Conservation (phyloP, 2,888 invertebrate genomes). For the Acronicta alni region DNA sequence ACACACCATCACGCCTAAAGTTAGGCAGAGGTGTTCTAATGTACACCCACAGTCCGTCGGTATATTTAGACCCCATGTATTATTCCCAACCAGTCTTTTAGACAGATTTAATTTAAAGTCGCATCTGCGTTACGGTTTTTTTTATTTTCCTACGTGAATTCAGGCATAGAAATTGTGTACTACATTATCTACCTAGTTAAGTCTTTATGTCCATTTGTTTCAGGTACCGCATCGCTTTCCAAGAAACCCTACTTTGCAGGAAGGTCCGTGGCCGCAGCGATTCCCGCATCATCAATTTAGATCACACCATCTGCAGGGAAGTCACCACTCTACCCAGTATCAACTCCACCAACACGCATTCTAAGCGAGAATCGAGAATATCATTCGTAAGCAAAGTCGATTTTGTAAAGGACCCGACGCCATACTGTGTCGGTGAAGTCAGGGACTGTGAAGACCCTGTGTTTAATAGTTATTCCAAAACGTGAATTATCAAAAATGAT, state of each 20-base stretch:
- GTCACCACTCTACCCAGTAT: slow-evolving; percentile 75
- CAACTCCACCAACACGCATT: slow-evolving; percentile 62
- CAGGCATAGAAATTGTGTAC: too few relatives aligned
- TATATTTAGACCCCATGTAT: too few relatives aligned
- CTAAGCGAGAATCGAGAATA: slow-evolving; percentile 70
- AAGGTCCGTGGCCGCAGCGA: slow-evolving; percentile 75
- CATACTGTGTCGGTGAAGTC: slow-evolving; percentile 66
- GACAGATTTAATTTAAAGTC: too few relatives aligned
- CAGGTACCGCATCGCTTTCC: slow-evolving; percentile 94
- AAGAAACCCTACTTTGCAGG: slow-evolving; percentile 91
- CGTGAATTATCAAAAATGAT: not conserved
- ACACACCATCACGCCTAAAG: too few relatives aligned
- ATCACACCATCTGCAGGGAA: slow-evolving; percentile 87
- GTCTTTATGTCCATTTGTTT: slow-evolving; percentile 40
- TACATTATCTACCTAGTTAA: not conserved
- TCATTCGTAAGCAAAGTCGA: slow-evolving; percentile 76
- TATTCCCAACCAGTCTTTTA: too few relatives aligned
- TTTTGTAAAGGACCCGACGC: slow-evolving; percentile 75
- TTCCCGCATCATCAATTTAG: slow-evolving; percentile 80
- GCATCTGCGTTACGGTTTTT: too few relatives aligned
- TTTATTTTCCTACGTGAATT: too few relatives aligned
- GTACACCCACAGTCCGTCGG: too few relatives aligned
- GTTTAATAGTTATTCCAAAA: slow-evolving; percentile 57
- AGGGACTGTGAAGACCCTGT: slow-evolving; percentile 55
- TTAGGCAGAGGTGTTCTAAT: too few relatives aligned